Evolutionary conservation across 2,797 vertebrate species (phyloP), one percentile per base, ranked within the genome.

Genomic region (Loris lydekkerianus): DNA sequence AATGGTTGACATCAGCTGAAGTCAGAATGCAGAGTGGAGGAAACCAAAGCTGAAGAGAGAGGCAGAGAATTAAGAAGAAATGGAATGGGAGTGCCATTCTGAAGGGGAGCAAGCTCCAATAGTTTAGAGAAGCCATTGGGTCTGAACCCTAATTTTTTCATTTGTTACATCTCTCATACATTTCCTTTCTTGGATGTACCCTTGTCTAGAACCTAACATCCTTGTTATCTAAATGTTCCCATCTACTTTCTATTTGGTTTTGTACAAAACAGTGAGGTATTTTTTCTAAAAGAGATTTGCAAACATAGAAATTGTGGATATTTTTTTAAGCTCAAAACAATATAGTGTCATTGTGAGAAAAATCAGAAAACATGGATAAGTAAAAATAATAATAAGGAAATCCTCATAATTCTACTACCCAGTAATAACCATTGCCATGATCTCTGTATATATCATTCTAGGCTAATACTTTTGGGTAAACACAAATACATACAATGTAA

Each of bases 271-370:
- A 75, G 60, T 63, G 87, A 77, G 40, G 80, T 58, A 31, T 86
- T 23, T 69, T 85, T 63, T 53, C 37, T 83, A 76, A 78, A 87
- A 93, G 34, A 91, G 29, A 5, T 92, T 80, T 92, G 31, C 27
- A 34, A 75, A 83, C 25, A 43, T 58, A 27, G 77, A 89, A 78
- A 2, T 18, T 9, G 23, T 81, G 63, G 37, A 63, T 72, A 61
- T 53, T 93, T 94, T 72, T 34, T 27, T 40, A 43, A 20, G 31
- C 18, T 60, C 31, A 46, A 73, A 91, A 53, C 60, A 85, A 34
- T 70, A 21, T 63, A 40, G 75, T 31, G 8, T 69, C 18, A 87
- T 78, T 69, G 13, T 86, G 63, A 88, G 88, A 78, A 77, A 85
- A 70, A 18, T 58, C 17, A 88, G 67, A 88, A 91, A 80, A 84